Evolutionary conservation across 2,113 vertebrate genomes (phyloP).

Genomic region (Xyliphius kryptos): DNA sequence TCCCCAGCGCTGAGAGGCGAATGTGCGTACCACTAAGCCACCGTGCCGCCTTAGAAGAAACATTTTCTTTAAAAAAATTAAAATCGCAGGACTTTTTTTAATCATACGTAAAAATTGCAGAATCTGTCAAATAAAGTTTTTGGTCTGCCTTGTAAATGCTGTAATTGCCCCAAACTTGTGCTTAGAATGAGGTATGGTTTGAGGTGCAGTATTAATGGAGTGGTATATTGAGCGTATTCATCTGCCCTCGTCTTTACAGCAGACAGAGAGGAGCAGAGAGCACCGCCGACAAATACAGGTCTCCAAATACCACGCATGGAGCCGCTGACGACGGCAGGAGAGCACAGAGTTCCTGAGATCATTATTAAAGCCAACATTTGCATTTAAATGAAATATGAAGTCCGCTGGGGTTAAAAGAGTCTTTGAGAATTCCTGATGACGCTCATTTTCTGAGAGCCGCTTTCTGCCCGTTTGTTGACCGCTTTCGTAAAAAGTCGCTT

Average conservation of each 20-base stretch:
- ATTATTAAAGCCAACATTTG: slow-evolving; percentile 53
- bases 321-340: neutral
- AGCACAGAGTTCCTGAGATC: slow-evolving; percentile 35
- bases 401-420: slow-evolving; percentile 24
- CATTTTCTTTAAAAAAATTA: no score
- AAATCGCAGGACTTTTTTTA: no score
- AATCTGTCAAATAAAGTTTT: no score
- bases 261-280: slow-evolving; percentile 18
- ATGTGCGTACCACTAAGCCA: no score
- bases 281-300: slow-evolving; percentile 3
- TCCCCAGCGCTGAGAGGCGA: no score
- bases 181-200: slow-evolving; percentile 21
- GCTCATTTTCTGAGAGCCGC: slow-evolving; percentile 11
- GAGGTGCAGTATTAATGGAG: slow-evolving; percentile 40
- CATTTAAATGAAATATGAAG: slow-evolving; percentile 56
- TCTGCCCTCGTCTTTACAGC: slow-evolving; percentile 17
- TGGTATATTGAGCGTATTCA: slow-evolving; percentile 30
- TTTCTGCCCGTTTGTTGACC: neutral
- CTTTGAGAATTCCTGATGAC: slow-evolving; percentile 1
- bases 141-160: no score
- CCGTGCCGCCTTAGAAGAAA: no score
- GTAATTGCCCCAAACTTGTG: no score
- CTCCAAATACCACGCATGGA: slow-evolving; percentile 18
- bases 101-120: no score
- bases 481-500: no score